These are phyloP conservation scores for Lycopodina hypogea DNA, from an alignment of 37 sponge, comb jelly and placozoan species.

Conservation along the genomic window DNA sequence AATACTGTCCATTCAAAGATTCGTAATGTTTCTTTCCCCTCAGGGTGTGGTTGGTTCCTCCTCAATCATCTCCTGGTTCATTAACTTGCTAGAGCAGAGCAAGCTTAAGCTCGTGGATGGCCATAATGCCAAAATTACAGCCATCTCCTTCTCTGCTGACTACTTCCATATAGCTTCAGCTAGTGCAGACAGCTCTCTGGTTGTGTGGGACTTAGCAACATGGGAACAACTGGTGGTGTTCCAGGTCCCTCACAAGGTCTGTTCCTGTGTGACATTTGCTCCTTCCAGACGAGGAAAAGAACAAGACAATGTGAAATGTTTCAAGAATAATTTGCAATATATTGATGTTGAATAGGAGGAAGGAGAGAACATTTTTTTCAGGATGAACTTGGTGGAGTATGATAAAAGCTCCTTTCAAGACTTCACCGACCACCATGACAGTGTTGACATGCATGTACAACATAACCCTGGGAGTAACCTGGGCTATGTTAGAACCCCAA, in stretches of 20 bases:
- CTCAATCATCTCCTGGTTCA: constrained; percentile 61
- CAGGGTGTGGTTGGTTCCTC: constrained; percentile 82
- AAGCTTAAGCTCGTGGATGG: constrained; percentile 71
- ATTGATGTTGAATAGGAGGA: constrained; percentile 3
- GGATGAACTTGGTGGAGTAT: constrained; percentile 57
- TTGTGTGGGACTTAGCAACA: constrained; percentile 52
- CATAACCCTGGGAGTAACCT: too few species aligned
- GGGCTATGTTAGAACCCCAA: too few species aligned
- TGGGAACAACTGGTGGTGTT: constrained; percentile 65
- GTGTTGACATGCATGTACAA: too few species aligned
- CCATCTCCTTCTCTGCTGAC: constrained; percentile 16
- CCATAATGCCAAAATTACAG: constrained; percentile 51
- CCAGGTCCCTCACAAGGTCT: constrained; percentile 55
- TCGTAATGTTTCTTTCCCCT: not conserved
- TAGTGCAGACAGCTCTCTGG: constrained; percentile 49
- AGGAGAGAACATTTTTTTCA: not conserved
- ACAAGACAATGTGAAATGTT: not conserved
- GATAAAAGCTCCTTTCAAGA: too few species aligned
- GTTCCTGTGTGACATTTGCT: constrained; percentile 50
- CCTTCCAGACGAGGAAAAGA: not conserved
- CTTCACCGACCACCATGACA: too few species aligned
- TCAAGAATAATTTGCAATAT: too few species aligned
- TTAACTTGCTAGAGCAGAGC: constrained; percentile 77
- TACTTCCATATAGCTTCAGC: constrained; percentile 34
- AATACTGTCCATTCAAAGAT: not conserved